phyloP scores from a whole-genome alignment of 2,797 vertebrate genomes.

The Brachyalestes nurse region DNA sequence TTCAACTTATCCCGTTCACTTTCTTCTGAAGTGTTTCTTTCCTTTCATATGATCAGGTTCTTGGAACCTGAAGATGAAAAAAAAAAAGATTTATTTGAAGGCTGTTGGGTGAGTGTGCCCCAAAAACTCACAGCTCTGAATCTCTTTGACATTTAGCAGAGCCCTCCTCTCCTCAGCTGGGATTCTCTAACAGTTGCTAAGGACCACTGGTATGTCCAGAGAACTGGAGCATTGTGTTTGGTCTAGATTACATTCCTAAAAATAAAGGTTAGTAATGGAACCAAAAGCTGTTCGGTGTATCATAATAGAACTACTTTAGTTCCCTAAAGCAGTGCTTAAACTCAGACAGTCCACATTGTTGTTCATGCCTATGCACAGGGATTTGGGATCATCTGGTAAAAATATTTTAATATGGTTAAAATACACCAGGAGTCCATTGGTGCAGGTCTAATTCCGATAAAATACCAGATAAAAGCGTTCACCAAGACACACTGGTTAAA shows the following conservation, averaged over 20 bases:
- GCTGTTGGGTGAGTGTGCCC: background rate
- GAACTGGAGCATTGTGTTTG: background rate
- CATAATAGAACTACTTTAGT: too few relatives aligned
- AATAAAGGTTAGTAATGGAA: background rate
- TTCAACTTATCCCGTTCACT: background rate
- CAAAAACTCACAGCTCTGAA: constrained; percentile 20
- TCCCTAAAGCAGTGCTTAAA: background rate
- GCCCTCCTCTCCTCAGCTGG: background rate
- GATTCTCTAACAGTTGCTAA: background rate
- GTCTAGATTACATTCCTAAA: background rate
- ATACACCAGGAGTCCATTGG: background rate
- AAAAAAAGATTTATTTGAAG: background rate
- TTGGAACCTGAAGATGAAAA: constrained; percentile 2
- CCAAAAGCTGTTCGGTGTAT: background rate
- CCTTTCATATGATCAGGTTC: constrained; percentile 11
- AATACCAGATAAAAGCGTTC: constrained; percentile 15
- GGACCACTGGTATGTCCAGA: constrained; percentile 1
- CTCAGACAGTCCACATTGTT: background rate
- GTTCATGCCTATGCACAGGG: too few relatives aligned
- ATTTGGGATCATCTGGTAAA: too few relatives aligned
- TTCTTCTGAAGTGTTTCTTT: constrained; percentile 1
- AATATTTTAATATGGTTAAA: too few relatives aligned
- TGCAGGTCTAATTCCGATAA: background rate
- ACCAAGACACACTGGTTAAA: constrained; percentile 33
- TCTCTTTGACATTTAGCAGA: constrained; percentile 19